A percentile compares a stretch with the other conserved stretches of the same genome.
Conservation (phyloP, 1,140 invertebrate genomes). For the Fopius arisanus region DNA sequence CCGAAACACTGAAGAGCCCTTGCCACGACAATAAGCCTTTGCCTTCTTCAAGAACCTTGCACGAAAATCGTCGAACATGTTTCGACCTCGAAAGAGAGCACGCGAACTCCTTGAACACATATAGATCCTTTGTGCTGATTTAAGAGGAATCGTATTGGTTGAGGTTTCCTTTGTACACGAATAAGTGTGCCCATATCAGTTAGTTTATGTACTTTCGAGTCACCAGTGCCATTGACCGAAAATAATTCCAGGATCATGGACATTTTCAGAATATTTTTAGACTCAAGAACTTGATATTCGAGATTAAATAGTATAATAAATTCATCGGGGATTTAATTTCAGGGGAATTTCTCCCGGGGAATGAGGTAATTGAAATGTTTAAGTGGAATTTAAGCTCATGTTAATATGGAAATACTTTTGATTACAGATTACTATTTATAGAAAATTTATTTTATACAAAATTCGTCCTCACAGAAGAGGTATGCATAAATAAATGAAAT, state of each 20-base stretch:
- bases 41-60: neutral
- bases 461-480: too few species aligned
- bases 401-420: too few species aligned
- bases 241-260: neutral
- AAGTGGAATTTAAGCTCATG: too few species aligned
- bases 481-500: too few species aligned
- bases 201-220: neutral
- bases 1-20: neutral
- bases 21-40: neutral
- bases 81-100: conserved; percentile 2
- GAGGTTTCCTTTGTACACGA: too few species aligned
- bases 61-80: conserved; percentile 19
- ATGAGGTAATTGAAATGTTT: too few species aligned
- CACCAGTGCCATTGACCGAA: neutral
- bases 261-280: neutral
- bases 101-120: conserved; percentile 1
- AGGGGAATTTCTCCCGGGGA: neutral
- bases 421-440: too few species aligned
- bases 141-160: neutral
- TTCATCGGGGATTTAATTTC: neutral
- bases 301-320: neutral
- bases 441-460: too few species aligned
- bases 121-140: neutral
- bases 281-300: neutral
- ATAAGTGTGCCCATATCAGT: neutral